These are phyloP conservation scores for Crotophaga sulcirostris DNA, from an alignment of 2,113 vertebrate genomes.

Conservation along the genomic window DNA sequence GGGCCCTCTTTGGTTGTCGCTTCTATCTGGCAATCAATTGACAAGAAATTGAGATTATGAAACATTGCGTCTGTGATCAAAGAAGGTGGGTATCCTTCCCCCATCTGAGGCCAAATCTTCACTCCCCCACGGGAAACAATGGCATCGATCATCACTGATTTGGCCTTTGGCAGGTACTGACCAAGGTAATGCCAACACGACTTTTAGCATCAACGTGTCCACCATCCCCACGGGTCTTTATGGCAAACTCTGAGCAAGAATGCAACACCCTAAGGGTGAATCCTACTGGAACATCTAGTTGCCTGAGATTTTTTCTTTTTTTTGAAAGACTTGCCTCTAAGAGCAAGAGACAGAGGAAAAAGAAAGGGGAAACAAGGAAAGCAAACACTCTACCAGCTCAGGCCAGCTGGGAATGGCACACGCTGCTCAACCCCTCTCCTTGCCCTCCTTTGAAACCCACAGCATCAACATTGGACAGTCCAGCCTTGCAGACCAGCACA, in stretches of 20 bases:
- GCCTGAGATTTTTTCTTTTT: background rate
- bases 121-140: conserved; percentile 15
- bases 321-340: background rate
- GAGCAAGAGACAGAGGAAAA: background rate
- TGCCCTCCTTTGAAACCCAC: background rate
- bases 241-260: background rate
- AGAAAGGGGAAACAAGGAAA: background rate
- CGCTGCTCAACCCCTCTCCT: background rate
- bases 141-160: background rate
- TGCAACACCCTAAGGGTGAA: background rate
- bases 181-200: background rate
- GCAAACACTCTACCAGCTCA: background rate
- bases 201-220: background rate
- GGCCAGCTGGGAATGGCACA: background rate
- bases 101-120: conserved; percentile 18
- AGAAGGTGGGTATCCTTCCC: conserved; percentile 47
- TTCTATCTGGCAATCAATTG: conserved; percentile 77
- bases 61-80: conserved; percentile 47
- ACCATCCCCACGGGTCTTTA: background rate
- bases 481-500: background rate
- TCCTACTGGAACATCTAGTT: background rate
- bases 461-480: background rate
- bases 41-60: conserved; percentile 76
- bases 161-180: background rate
- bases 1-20: conserved; percentile 73